These are phyloP conservation scores for Protodeltote pygarga DNA, from an alignment of 2,888 invertebrate species.

Conservation along the genomic window DNA sequence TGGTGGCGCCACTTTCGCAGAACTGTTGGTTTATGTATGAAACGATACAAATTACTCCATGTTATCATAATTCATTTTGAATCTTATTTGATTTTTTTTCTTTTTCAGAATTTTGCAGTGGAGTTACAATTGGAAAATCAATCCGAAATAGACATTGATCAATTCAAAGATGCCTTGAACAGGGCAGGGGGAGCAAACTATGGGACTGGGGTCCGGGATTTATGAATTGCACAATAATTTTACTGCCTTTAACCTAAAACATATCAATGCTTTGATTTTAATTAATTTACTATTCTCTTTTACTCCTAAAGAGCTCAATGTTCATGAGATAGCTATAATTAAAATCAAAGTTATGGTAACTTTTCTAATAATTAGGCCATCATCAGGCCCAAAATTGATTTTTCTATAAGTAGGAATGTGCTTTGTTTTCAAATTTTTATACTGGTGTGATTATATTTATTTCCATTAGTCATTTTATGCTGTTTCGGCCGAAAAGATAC, in stretches of 20 bases:
- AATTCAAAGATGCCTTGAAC: constrained; percentile 89
- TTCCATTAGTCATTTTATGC: constrained; percentile 39
- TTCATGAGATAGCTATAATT: constrained; percentile 17
- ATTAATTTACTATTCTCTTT: constrained; percentile 32
- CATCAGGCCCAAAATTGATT: constrained; percentile 52
- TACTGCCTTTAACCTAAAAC: constrained; percentile 53
- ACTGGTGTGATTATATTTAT: constrained; percentile 39
- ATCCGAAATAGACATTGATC: constrained; percentile 90
- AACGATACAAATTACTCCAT: not conserved
- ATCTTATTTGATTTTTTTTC: constrained; percentile 17
- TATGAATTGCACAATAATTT: constrained; percentile 75
- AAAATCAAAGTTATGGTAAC: constrained; percentile 50
- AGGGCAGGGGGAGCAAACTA: constrained; percentile 94
- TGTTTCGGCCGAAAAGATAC: constrained; percentile 37
- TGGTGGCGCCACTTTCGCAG: not conserved
- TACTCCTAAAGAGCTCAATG: constrained; percentile 4
- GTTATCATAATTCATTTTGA: constrained; percentile 1
- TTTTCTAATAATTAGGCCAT: constrained; percentile 49
- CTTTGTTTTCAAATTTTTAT: constrained; percentile 40
- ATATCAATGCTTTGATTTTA: constrained; percentile 54
- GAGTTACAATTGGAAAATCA: constrained; percentile 91
- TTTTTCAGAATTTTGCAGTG: constrained; percentile 91
- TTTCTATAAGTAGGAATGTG: constrained; percentile 40
- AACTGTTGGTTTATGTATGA: not conserved
- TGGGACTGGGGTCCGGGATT: constrained; percentile 91